Evolutionary conservation across 2,888 invertebrate species (phyloP).

Genomic region (Meliscaeva auricollis): DNA sequence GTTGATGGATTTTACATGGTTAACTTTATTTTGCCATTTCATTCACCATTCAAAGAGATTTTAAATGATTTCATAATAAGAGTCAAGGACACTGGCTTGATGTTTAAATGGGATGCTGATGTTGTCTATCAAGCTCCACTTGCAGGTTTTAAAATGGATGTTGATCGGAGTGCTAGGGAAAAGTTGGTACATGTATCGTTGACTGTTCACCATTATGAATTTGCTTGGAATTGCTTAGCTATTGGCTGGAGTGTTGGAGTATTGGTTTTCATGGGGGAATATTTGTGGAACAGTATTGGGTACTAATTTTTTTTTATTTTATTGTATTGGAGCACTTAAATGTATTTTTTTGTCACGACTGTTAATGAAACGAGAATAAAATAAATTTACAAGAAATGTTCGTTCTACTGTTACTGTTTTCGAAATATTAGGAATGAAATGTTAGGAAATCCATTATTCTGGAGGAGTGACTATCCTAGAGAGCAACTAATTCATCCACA

Average conservation of each 20-base stretch:
- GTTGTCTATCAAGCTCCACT: not conserved
- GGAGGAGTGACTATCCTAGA: too few species aligned
- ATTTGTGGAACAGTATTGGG: too few species aligned
- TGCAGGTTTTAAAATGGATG: not conserved
- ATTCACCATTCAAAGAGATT: constrained; percentile 19
- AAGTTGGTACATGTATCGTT: not conserved
- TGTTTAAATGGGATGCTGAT: constrained; percentile 13
- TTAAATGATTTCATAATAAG: not conserved
- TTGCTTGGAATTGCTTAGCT: constrained; percentile 1
- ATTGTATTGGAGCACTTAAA: too few species aligned
- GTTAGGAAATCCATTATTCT: too few species aligned
- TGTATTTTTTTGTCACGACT: too few species aligned
- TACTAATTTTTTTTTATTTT: too few species aligned
- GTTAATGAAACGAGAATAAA: too few species aligned
- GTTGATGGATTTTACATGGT: not conserved
- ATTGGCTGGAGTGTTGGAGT: not conserved
- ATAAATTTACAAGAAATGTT: too few species aligned
- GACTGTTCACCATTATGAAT: not conserved
- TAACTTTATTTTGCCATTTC: not conserved
- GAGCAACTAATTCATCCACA: too few species aligned
- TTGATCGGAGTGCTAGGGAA: not conserved
- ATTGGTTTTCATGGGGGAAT: not conserved
- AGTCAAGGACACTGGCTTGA: not conserved
- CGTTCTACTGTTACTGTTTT: too few species aligned
- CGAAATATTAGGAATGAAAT: too few species aligned